phyloP scores from a whole-genome alignment of 2,888 invertebrate genomes.

The Drosophila neonasuta region DNA sequence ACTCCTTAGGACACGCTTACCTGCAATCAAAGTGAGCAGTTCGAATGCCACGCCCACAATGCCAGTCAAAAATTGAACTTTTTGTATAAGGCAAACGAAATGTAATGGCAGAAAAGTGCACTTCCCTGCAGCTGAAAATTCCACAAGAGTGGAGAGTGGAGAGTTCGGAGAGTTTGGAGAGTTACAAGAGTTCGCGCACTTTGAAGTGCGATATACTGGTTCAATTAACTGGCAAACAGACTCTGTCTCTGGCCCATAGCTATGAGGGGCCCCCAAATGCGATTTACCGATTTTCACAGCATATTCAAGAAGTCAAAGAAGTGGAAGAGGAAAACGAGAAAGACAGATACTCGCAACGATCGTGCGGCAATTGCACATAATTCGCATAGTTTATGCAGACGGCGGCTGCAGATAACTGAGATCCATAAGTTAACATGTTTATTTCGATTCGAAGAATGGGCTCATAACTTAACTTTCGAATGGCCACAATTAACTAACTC shows the following conservation, averaged over 20 bases:
- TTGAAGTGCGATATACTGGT: slow-evolving; percentile 52
- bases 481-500: slow-evolving; percentile 64
- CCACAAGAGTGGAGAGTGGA: slow-evolving; percentile 23
- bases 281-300: slow-evolving; percentile 46
- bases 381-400: slow-evolving; percentile 65
- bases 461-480: slow-evolving; percentile 61
- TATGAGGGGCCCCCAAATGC: slow-evolving; percentile 19
- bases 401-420: slow-evolving; percentile 54
- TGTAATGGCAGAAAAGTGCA: slow-evolving; percentile 46
- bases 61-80: slow-evolving; percentile 33
- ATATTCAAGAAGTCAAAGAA: slow-evolving; percentile 18
- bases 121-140: slow-evolving; percentile 39
- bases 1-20: slow-evolving; percentile 13
- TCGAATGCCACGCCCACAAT: slow-evolving; percentile 30
- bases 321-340: background rate
- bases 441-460: slow-evolving; percentile 42
- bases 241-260: slow-evolving; percentile 53
- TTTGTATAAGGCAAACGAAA: slow-evolving; percentile 16
- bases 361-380: slow-evolving; percentile 58
- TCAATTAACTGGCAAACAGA: slow-evolving; percentile 63
- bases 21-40: slow-evolving; percentile 29
- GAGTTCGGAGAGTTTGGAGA: slow-evolving; percentile 2
- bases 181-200: background rate
- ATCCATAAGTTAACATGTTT: slow-evolving; percentile 63
- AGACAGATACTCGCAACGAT: slow-evolving; percentile 22